Percentiles rank a stretch among this genome's conserved stretches.
Conservation (phyloP, 2,888 invertebrate genomes). For the Formica aserva region DNA sequence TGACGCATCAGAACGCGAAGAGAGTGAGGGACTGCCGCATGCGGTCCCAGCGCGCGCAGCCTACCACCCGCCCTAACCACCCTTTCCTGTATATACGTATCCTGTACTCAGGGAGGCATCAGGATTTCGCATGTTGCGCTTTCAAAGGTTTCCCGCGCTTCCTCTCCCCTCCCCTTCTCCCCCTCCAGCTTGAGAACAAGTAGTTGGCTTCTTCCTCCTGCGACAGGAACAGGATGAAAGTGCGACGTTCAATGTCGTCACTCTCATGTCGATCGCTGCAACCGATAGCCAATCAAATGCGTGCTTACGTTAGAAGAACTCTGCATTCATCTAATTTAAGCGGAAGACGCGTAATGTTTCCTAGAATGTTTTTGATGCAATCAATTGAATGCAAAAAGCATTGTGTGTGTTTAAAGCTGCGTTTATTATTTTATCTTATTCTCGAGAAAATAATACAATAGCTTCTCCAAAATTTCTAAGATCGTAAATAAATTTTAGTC, state of each 20-base stretch:
- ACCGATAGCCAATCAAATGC: not conserved
- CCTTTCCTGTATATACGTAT: conserved; percentile 50
- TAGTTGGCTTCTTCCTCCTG: conserved; percentile 36
- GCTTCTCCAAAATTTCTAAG: not conserved
- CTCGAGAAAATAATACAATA: not conserved
- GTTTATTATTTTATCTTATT: not conserved
- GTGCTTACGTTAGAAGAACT: not conserved
- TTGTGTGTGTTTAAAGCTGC: not conserved
- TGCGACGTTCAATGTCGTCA: conserved; percentile 16
- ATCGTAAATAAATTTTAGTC: not conserved
- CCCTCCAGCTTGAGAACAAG: not conserved
- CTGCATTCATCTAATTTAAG: not conserved
- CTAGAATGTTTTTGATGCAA: not conserved
- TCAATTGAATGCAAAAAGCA: not conserved
- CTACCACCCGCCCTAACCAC: conserved; percentile 68
- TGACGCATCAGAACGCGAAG: conserved; percentile 79
- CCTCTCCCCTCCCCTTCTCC: not conserved
- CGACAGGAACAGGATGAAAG: conserved; percentile 16
- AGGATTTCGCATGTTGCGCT: conserved; percentile 65
- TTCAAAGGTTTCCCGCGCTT: conserved; percentile 55
- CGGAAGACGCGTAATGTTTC: not conserved
- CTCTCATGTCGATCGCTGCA: not conserved
- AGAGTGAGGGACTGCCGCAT: conserved; percentile 78
- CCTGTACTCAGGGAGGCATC: conserved; percentile 54
- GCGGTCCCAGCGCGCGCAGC: conserved; percentile 81